These are phyloP conservation scores for Ceraclea dissimilis DNA, from an alignment of 2,888 invertebrate genomes.

Conservation along the genomic window DNA sequence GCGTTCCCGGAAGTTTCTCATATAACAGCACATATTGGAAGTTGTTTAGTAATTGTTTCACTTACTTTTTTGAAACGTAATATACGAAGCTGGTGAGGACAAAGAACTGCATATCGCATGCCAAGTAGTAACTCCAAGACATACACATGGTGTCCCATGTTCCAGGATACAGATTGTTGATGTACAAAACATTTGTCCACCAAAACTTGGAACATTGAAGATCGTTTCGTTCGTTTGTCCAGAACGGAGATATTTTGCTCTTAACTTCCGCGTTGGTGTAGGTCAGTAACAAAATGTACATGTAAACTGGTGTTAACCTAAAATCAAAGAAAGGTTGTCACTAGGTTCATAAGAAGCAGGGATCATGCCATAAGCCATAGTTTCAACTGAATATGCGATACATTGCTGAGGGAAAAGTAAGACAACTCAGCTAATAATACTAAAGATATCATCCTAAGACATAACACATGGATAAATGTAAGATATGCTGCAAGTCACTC, in stretches of 20 bases:
- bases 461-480: no score
- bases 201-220: constrained; percentile 40
- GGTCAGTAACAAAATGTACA: constrained; percentile 34
- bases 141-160: constrained; percentile 33
- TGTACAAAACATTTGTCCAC: constrained; percentile 37
- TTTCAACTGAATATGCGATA: neutral
- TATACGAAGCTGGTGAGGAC: constrained; percentile 10
- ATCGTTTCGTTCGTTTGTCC: constrained; percentile 34
- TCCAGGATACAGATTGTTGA: constrained; percentile 28
- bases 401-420: neutral
- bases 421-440: no score
- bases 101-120: constrained; percentile 23
- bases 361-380: neutral
- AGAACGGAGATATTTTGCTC: constrained; percentile 32
- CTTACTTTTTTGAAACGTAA: constrained; percentile 18
- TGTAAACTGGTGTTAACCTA: constrained; percentile 42
- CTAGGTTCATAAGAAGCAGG: no score
- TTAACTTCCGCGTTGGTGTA: constrained; percentile 35
- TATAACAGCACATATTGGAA: no score
- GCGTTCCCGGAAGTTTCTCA: no score
- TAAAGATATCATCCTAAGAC: no score
- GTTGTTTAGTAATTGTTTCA: no score
- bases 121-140: constrained; percentile 40
- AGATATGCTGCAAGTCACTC: no score
- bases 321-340: no score